Evolutionary conservation across 30 jellyfish, hydroid and myxozoan genomes (phyloP).

Genomic region (Aurelia sp.): DNA sequence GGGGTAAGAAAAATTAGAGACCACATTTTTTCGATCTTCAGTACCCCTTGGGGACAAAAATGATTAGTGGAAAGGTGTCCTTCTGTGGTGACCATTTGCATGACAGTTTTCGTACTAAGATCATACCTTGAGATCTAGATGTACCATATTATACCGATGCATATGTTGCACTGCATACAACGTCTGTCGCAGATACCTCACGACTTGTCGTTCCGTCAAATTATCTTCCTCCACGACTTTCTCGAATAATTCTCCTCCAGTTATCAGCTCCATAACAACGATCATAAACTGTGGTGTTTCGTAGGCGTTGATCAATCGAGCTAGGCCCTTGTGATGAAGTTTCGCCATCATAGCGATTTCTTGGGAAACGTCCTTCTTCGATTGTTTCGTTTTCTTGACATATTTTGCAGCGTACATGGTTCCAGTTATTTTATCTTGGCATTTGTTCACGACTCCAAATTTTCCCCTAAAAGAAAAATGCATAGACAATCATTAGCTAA

Average conservation of each 20-base stretch:
- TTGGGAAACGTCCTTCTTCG: conserved; percentile 73
- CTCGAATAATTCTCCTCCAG: conserved; percentile 96
- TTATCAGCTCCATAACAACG: conserved; percentile 94
- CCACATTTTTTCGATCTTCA: no score
- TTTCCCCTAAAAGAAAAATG: conserved; percentile 65
- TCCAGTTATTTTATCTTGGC: conserved; percentile 76
- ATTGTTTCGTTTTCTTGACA: conserved; percentile 74
- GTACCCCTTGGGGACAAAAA: no score
- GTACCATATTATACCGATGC: conserved; percentile 91
- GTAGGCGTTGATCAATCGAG: conserved; percentile 70
- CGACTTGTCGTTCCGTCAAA: conserved; percentile 93
- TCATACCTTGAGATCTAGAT: conserved; percentile 89
- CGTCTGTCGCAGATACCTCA: conserved; percentile 85
- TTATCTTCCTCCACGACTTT: conserved; percentile 96
- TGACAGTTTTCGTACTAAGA: no score
- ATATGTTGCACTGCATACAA: conserved; percentile 91
- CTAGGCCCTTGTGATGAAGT: conserved; percentile 78
- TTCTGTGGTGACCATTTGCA: no score
- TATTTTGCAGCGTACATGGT: conserved; percentile 81
- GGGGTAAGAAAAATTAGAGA: no score
- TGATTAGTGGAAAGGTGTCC: no score
- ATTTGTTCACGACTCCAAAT: conserved; percentile 88
- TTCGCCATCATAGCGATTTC: conserved; percentile 83
- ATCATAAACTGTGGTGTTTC: conserved; percentile 83
- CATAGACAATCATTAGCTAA: neutral